Conservation (phyloP, 2,888 invertebrate species). For the Crematogaster levior region DNA sequence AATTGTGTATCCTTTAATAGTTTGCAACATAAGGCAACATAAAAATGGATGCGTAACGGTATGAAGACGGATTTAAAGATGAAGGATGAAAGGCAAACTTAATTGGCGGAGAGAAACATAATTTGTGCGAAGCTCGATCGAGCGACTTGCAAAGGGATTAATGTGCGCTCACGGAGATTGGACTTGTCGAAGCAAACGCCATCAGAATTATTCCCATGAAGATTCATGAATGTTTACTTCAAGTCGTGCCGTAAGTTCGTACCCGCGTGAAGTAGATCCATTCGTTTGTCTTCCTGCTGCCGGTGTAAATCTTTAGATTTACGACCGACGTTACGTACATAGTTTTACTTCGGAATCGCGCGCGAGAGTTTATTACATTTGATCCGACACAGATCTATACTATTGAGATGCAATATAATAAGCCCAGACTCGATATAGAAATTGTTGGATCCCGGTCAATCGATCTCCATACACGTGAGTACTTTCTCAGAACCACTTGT, state of each 20-base stretch:
- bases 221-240: slow-evolving; percentile 53
- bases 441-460: slow-evolving; percentile 43
- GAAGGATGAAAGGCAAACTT: slow-evolving; percentile 2
- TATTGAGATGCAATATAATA: slow-evolving; percentile 25
- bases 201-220: slow-evolving; percentile 34
- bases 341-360: not conserved
- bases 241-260: slow-evolving; percentile 38
- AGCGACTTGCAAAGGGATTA: slow-evolving; percentile 33
- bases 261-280: slow-evolving; percentile 19
- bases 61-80: slow-evolving; percentile 11
- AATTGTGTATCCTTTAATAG: slow-evolving; percentile 6
- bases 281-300: slow-evolving; percentile 41
- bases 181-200: slow-evolving; percentile 37
- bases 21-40: not conserved
- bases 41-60: slow-evolving; percentile 15
- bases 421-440: not conserved
- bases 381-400: slow-evolving; percentile 18
- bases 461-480: slow-evolving; percentile 12
- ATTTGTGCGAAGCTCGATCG: slow-evolving; percentile 32
- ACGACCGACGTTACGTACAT: slow-evolving; percentile 26
- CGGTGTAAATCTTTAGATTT: slow-evolving; percentile 52
- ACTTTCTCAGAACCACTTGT: not conserved
- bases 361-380: slow-evolving; percentile 29
- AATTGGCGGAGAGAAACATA: slow-evolving; percentile 26
- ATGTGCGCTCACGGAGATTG: slow-evolving; percentile 34